Base-by-base conservation (phyloP, 1,140 invertebrate genomes). In the Drosophila parvula region DNA sequence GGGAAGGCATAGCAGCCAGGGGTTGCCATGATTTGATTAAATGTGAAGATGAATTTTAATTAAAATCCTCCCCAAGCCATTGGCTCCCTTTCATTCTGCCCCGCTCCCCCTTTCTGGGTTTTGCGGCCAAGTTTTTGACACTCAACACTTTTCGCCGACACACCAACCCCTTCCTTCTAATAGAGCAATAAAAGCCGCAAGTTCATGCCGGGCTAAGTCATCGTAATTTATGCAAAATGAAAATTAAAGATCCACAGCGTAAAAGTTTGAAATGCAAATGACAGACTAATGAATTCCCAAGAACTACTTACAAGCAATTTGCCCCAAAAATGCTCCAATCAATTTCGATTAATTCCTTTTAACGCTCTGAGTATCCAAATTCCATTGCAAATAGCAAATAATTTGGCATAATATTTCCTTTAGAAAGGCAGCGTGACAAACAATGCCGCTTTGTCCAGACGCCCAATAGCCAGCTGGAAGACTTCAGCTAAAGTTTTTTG, bases 41-140 rank as follows among this genome's bases (percentile, higher is more conserved):
- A 90, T 90, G 90, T 91, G 90, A 90, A 91, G 90, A 91, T 91
- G 90, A 91, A 91, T 91, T 91, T 91, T 91, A 91, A 91, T 91
- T 91, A 91, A 91, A 91, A 91, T 86, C 88, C 67, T 65, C 68
- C 65, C 68, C 79, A 56, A 32, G 44, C 73, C 56, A 14, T 22
- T 38, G 53, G 30, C 27, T 18, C 8, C 51, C 34, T 36, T 53
- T 53, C 50, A n/a, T 28, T 48, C n/a, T 4, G 8, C 27, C 22
- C 12, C 27, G 14, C 34, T 5, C 18, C 16, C 14, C 60, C 41
- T 32, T 32, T 22, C 22, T 5, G 51, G 18, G 38, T n/a, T 38
- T 63, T 74, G 64, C 47, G 78, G 60, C 48, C 53, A 77, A 67
- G 59, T 79, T 84, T 84, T 84, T 80, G 81, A 84, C 81, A 86